phyloP scores from a whole-genome alignment of 1,140 invertebrate genomes.

The Drosophila navojoa region DNA sequence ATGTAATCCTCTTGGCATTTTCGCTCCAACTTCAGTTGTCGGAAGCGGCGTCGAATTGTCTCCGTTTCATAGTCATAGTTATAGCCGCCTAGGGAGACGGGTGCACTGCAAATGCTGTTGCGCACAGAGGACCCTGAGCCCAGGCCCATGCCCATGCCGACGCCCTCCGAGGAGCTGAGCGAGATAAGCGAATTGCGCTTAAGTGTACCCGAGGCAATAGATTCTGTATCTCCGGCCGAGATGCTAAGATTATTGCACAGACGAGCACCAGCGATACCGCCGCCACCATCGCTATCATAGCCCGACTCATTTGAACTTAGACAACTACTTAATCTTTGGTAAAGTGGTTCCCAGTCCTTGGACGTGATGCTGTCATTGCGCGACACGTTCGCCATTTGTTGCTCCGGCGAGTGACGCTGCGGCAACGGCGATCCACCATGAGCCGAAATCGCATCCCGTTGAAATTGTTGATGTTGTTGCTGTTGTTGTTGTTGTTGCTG shows the following conservation, averaged over 20 bases:
- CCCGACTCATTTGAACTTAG: slow-evolving; percentile 93
- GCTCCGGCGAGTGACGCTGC: slow-evolving; percentile 66
- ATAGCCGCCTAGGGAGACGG: slow-evolving; percentile 74
- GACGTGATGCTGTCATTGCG: slow-evolving; percentile 82
- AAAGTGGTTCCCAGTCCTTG: slow-evolving; percentile 84
- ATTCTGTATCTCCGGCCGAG: slow-evolving; percentile 83
- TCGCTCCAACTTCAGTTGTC: slow-evolving; percentile 86
- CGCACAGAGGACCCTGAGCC: slow-evolving; percentile 32
- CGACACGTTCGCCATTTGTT: slow-evolving; percentile 64
- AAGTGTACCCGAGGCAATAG: slow-evolving; percentile 82
- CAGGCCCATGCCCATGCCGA: slow-evolving; percentile 50
- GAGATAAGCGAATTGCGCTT: slow-evolving; percentile 81
- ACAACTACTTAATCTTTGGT: slow-evolving; percentile 87
- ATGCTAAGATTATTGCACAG: slow-evolving; percentile 83
- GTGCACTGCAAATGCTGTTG: slow-evolving; percentile 76
- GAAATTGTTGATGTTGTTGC: slow-evolving; percentile 3
- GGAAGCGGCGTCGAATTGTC: slow-evolving; percentile 84
- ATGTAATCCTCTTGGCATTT: slow-evolving; percentile 87
- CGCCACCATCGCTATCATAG: slow-evolving; percentile 91
- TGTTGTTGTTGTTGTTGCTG: slow-evolving; percentile 8
- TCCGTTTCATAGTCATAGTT: slow-evolving; percentile 82
- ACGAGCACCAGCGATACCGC: slow-evolving; percentile 84
- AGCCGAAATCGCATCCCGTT: slow-evolving; percentile 1
- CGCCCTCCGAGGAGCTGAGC: slow-evolving; percentile 75
- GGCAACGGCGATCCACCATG: slow-evolving; percentile 52